Conservation (phyloP, 2,888 invertebrate genomes). For the Lithophane semibrunnea region DNA sequence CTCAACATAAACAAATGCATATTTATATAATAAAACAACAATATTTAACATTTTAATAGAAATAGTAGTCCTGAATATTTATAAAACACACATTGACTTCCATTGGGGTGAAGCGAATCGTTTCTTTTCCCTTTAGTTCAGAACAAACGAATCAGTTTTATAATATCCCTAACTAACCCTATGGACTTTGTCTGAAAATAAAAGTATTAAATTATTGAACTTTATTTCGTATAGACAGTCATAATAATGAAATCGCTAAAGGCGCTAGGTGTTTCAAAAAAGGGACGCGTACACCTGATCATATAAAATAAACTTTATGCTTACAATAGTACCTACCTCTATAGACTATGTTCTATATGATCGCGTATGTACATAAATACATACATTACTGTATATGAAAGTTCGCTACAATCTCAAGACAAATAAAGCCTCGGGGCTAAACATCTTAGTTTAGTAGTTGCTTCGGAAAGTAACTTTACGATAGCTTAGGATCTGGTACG, state of each 20-base stretch:
- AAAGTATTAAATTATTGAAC: no score
- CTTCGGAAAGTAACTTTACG: conserved; percentile 50
- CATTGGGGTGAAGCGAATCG: not conserved
- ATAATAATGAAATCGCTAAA: not conserved
- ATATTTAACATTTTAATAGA: no score
- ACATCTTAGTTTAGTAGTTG: conserved; percentile 48
- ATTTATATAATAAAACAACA: no score
- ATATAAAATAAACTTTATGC: conserved; percentile 2
- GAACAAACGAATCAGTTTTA: not conserved
- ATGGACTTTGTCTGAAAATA: no score
- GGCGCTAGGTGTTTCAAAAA: not conserved
- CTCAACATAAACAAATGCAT: no score
- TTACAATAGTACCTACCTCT: not conserved
- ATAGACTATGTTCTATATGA: conserved; percentile 10
- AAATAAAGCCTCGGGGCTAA: conserved; percentile 54
- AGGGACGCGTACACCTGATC: not conserved
- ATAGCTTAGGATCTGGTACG: conserved; percentile 41
- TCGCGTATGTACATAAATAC: conserved; percentile 12
- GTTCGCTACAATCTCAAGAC: conserved; percentile 48
- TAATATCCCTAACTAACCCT: no score
- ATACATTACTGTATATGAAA: conserved; percentile 13
- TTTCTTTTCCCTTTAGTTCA: not conserved
- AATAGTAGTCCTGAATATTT: no score
- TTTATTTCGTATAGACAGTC: no score
- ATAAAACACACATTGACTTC: no score